phyloP scores from a whole-genome alignment of 2,113 vertebrate genomes.

The Recurvirostra avosetta region DNA sequence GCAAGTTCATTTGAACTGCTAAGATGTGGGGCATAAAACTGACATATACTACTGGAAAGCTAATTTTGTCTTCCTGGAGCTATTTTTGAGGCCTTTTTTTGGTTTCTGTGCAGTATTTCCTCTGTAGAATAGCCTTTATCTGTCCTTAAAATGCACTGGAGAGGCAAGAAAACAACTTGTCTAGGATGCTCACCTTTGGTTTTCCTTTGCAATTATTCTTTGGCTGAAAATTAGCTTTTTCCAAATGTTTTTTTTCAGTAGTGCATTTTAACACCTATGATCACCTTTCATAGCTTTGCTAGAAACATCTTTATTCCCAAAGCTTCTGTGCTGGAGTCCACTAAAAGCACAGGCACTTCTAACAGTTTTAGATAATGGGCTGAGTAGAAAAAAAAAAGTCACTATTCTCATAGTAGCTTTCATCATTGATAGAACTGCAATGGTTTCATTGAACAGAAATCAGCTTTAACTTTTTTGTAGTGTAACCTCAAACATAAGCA shows the following conservation, averaged over 20 bases:
- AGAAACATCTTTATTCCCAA: background rate
- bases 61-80: background rate
- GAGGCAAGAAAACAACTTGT: background rate
- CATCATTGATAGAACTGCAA: background rate
- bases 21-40: constrained; percentile 1
- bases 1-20: constrained; percentile 23
- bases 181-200: background rate
- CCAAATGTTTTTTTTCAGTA: background rate
- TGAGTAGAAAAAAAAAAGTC: background rate
- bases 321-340: background rate
- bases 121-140: background rate
- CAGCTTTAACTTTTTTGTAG: background rate
- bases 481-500: background rate
- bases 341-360: background rate
- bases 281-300: background rate
- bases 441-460: background rate
- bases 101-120: background rate
- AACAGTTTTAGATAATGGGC: background rate
- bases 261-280: background rate
- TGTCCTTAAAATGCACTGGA: background rate
- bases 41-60: background rate
- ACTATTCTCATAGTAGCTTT: background rate
- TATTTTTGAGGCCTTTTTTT: background rate
- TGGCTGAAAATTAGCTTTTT: background rate
- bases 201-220: background rate